phyloP scores from a whole-genome alignment of 2,888 invertebrate species.

The Scelioninae gen. 1 region DNA sequence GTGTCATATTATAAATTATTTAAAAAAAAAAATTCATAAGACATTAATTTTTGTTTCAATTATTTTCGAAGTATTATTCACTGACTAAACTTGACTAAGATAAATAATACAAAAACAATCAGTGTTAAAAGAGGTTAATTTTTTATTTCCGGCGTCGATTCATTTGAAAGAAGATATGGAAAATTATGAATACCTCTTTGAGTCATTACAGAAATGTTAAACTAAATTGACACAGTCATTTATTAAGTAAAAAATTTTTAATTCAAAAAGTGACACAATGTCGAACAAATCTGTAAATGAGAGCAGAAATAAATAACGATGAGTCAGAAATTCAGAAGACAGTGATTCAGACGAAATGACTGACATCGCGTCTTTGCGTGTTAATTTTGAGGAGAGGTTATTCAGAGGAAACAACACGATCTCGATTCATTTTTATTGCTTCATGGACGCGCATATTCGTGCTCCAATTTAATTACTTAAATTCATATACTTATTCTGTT shows the following conservation, averaged over 20 bases:
- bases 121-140: conserved; percentile 53
- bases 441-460: conserved; percentile 9
- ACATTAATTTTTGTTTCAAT: too few species aligned
- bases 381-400: conserved; percentile 34
- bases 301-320: conserved; percentile 35
- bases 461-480: conserved; percentile 17
- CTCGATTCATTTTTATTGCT: conserved; percentile 43
- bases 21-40: too few species aligned
- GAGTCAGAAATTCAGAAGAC: conserved; percentile 36
- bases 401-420: conserved; percentile 40
- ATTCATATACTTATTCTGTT: conserved; percentile 3
- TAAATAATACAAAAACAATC: conserved; percentile 20
- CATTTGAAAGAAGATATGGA: background rate
- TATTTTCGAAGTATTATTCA: background rate
- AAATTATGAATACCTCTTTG: background rate
- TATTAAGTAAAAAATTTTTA: background rate
- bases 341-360: conserved; percentile 55
- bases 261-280: background rate
- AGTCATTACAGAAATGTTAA: background rate
- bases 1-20: too few species aligned
- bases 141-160: conserved; percentile 44
- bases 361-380: conserved; percentile 24
- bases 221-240: background rate
- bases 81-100: background rate
- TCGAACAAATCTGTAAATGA: conserved; percentile 15